These are phyloP conservation scores for Drosophila kambysellisi DNA, from an alignment of 2,888 invertebrate genomes.

Conservation along the genomic window DNA sequence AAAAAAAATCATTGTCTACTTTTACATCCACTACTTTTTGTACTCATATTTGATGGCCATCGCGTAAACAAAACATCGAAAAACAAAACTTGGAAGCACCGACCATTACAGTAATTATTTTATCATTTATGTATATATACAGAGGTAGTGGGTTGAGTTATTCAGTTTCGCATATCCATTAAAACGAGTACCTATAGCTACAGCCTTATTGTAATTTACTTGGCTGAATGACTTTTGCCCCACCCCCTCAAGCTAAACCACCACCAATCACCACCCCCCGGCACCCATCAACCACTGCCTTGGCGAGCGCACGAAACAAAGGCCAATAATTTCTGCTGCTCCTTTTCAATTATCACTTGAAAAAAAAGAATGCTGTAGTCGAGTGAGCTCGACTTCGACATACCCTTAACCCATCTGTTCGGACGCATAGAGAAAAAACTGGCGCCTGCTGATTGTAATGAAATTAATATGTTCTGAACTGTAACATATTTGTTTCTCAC, in stretches of 20 bases:
- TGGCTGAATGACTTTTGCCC: slow-evolving; percentile 46
- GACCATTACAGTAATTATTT: no score
- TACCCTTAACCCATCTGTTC: not conserved
- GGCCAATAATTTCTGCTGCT: slow-evolving; percentile 56
- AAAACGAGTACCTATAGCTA: slow-evolving; percentile 34
- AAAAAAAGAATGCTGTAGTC: not conserved
- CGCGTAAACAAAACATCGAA: no score
- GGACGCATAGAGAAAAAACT: no score
- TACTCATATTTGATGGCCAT: no score
- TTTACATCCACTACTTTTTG: no score
- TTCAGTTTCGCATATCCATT: slow-evolving; percentile 54
- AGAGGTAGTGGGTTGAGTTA: slow-evolving; percentile 30
- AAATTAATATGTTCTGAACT: no score
- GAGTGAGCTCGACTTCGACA: not conserved
- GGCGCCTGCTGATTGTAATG: no score
- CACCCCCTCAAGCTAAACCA: not conserved
- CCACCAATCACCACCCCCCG: not conserved
- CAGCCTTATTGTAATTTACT: slow-evolving; percentile 32
- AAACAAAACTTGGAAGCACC: no score
- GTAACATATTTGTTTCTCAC: not conserved
- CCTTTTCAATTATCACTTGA: slow-evolving; percentile 57
- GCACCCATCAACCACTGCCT: not conserved
- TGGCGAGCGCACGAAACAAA: slow-evolving; percentile 53
- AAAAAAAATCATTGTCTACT: no score
- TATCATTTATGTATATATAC: no score